Conservation (phyloP, 2,797 vertebrate species). For the Orestias chungarensis region DNA sequence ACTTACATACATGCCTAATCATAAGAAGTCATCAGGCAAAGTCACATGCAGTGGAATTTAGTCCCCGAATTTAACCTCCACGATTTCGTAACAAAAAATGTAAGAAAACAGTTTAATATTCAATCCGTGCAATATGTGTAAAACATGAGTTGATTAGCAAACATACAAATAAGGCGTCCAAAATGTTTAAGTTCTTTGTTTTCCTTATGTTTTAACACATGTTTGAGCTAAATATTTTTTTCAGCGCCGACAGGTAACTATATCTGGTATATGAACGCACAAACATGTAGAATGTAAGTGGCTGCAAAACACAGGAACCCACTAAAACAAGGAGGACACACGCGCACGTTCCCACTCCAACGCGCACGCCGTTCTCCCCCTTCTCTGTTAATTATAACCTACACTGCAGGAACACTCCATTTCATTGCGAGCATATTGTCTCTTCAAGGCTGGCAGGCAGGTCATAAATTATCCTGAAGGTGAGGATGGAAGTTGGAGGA, state of each 20-base stretch:
- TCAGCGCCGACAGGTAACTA: constrained; percentile 43
- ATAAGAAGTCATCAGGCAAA: neutral
- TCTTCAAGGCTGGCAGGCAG: constrained; percentile 94
- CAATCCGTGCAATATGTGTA: neutral
- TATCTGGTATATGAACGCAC: constrained; percentile 59
- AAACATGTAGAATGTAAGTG: constrained; percentile 31
- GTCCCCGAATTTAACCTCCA: neutral
- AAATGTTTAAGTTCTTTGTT: constrained; percentile 16
- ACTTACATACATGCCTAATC: neutral
- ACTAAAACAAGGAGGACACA: neutral
- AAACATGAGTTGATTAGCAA: constrained; percentile 14
- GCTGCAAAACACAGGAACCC: neutral
- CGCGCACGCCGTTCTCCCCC: constrained; percentile 80
- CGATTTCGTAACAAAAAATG: neutral
- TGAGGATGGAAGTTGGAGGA: constrained; percentile 97
- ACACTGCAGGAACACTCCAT: constrained; percentile 96
- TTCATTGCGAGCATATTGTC: constrained; percentile 99
- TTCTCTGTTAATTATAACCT: constrained; percentile 98
- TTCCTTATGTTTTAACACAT: constrained; percentile 3
- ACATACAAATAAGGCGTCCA: constrained; percentile 12
- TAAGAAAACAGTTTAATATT: neutral
- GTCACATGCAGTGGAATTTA: too few species aligned
- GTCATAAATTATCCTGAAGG: constrained; percentile 99
- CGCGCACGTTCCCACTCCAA: constrained; percentile 37
- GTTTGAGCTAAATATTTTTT: constrained; percentile 14